Evolutionary conservation across 2,797 vertebrate species (phyloP).

Genomic region (Enteromius radiatus): DNA sequence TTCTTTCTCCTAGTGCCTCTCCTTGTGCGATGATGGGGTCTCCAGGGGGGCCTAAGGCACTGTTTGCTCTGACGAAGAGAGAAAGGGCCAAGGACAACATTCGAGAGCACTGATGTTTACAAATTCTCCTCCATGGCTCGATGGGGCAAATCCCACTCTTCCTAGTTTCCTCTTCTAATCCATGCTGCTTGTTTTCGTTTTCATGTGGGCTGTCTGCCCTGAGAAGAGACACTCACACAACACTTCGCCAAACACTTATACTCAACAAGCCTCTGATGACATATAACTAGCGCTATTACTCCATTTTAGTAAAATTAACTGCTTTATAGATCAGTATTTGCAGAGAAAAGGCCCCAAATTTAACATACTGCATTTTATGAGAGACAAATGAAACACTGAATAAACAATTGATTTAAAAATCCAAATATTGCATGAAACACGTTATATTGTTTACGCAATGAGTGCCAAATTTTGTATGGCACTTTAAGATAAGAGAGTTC

Average conservation of each 20-base stretch:
- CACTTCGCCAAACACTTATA: neutral
- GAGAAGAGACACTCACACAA: neutral
- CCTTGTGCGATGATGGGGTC: slow-evolving; percentile 49
- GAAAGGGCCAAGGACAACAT: slow-evolving; percentile 38
- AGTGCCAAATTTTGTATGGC: neutral
- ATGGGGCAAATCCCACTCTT: slow-evolving; percentile 27
- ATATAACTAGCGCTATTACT: neutral
- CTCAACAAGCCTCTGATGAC: neutral
- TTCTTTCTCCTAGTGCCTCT: slow-evolving; percentile 15
- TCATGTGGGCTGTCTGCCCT: slow-evolving; percentile 2
- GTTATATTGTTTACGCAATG: too few species aligned
- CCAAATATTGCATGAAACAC: neutral
- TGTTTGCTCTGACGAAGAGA: slow-evolving; percentile 45
- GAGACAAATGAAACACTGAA: neutral
- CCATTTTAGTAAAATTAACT: neutral
- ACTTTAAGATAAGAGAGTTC: slow-evolving; percentile 20
- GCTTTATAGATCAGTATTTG: neutral
- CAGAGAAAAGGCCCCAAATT: neutral
- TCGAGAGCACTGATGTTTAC: slow-evolving; percentile 51
- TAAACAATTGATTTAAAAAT: neutral
- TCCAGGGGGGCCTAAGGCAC: slow-evolving; percentile 32
- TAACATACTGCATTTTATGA: neutral
- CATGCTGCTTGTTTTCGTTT: slow-evolving; percentile 6
- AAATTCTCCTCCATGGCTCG: slow-evolving; percentile 29
- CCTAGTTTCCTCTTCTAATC: slow-evolving; percentile 26